These are phyloP conservation scores for Homarus gammarus DNA, from an alignment of 2,888 invertebrate species.

Conservation along the genomic window DNA sequence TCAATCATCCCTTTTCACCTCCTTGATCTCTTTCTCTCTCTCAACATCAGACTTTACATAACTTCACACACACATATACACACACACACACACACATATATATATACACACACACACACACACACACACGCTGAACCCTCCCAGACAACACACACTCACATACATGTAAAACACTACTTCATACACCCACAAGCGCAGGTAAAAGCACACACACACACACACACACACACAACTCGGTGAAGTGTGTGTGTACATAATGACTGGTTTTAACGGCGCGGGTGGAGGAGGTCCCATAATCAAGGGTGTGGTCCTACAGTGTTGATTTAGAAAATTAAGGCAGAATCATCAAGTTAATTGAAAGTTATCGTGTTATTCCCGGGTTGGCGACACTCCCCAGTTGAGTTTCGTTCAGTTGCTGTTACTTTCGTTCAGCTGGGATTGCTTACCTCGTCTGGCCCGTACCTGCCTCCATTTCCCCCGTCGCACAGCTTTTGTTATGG, in stretches of 20 bases:
- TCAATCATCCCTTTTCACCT: too few relatives aligned
- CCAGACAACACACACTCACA: slow-evolving; percentile 13
- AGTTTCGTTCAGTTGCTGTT: slow-evolving; percentile 19
- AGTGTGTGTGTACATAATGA: too few relatives aligned
- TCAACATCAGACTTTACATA: background rate
- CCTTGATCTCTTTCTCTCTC: too few relatives aligned
- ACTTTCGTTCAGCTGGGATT: background rate
- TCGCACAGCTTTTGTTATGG: too few relatives aligned
- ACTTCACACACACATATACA: background rate
- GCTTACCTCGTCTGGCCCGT: background rate
- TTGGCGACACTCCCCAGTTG: slow-evolving; percentile 12
- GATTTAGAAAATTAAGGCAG: slow-evolving; percentile 73
- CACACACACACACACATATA: slow-evolving; percentile 31
- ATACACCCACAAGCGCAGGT: slow-evolving; percentile 21
- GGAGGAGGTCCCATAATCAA: slow-evolving; percentile 35
- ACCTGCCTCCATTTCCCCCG: background rate
- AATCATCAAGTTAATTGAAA: slow-evolving; percentile 75
- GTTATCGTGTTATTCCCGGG: slow-evolving; percentile 67
- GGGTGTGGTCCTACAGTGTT: slow-evolving; percentile 73
- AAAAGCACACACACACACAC: slow-evolving; percentile 8
- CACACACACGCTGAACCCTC: too few relatives aligned
- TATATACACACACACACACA: slow-evolving; percentile 30
- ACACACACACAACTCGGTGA: background rate
- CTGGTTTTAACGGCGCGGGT: too few relatives aligned
- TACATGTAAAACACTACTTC: too few relatives aligned